These are phyloP conservation scores for Pogonocherus hispidulus DNA, from an alignment of 2,888 invertebrate species.

Conservation along the genomic window DNA sequence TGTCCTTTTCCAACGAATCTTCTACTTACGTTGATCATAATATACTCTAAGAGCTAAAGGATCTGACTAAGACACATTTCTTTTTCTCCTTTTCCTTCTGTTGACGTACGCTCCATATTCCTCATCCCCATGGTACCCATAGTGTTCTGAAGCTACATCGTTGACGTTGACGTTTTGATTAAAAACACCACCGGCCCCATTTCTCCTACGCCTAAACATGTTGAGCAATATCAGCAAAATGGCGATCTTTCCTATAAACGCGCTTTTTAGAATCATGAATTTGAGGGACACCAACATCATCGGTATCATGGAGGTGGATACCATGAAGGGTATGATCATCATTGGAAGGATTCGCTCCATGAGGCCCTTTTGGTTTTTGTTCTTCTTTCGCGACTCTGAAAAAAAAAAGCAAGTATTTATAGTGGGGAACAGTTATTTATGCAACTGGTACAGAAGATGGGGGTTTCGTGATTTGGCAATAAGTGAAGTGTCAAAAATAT, in stretches of 20 bases:
- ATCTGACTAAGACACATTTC: neutral
- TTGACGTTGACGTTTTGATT: conserved; percentile 47
- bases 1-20: no score
- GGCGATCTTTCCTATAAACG: conserved; percentile 81
- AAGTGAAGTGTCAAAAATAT: no score
- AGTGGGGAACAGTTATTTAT: no score
- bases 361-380: conserved; percentile 71
- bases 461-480: no score
- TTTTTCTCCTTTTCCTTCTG: conserved; percentile 52
- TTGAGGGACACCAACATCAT: conserved; percentile 79
- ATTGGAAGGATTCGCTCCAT: conserved; percentile 76
- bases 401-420: neutral
- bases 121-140: conserved; percentile 73
- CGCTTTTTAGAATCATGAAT: conserved; percentile 76
- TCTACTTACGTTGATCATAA: no score
- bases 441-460: no score
- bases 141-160: conserved; percentile 66
- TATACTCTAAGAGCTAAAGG: no score
- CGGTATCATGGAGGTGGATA: conserved; percentile 80
- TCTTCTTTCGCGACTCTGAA: conserved; percentile 22
- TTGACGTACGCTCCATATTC: conserved; percentile 73
- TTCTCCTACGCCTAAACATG: conserved; percentile 68
- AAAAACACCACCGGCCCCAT: conserved; percentile 61
- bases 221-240: conserved; percentile 77
- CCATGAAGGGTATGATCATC: conserved; percentile 79